These are phyloP conservation scores for Hippocampus zosterae DNA, from an alignment of 2,113 vertebrate species.

Conservation along the genomic window DNA sequence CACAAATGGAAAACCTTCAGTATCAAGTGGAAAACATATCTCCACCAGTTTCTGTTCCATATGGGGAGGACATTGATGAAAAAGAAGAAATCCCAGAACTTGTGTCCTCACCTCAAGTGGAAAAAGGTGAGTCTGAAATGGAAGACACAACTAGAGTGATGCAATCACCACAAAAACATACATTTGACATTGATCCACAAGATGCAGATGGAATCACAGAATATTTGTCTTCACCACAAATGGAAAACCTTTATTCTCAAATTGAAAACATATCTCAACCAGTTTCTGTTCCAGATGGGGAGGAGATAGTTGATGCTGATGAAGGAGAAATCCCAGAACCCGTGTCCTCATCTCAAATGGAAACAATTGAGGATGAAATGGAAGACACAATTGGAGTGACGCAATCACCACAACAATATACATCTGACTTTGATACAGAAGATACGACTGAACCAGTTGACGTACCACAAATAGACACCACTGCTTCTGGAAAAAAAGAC, in stretches of 20 bases:
- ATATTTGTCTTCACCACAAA: neutral
- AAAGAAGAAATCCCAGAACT: neutral
- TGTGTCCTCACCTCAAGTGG: neutral
- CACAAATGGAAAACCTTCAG: neutral
- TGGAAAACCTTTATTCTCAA: neutral
- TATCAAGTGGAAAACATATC: neutral
- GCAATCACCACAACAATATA: neutral
- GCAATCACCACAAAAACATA: neutral
- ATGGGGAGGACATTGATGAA: neutral
- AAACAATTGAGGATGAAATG: neutral
- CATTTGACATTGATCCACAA: neutral
- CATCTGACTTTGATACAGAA: neutral
- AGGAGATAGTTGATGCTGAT: neutral
- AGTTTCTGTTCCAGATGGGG: neutral
- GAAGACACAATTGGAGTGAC: no score
- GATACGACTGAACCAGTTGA: neutral
- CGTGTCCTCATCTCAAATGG: neutral
- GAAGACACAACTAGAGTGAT: no score
- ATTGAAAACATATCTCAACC: neutral
- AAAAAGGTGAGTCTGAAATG: neutral
- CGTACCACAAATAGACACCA: neutral
- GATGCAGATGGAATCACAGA: neutral
- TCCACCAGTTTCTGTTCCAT: neutral
- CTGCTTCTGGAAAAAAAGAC: neutral
- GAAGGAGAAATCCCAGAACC: neutral